These are phyloP conservation scores for Phylloscopus collybita DNA, from an alignment of 2,797 vertebrate species.

Conservation along the genomic window DNA sequence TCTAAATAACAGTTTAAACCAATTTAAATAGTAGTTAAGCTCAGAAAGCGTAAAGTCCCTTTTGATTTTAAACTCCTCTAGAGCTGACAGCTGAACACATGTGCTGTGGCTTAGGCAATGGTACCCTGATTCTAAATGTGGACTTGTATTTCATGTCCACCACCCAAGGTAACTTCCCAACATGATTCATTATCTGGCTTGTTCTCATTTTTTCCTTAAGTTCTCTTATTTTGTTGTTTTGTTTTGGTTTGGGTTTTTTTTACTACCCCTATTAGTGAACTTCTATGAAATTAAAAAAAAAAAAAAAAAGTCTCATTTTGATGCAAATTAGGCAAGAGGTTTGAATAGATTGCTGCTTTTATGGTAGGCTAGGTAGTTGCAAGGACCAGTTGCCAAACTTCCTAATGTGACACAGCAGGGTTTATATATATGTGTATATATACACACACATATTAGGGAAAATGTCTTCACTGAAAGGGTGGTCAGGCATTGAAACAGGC, in stretches of 20 bases:
- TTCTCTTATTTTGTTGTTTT: background rate
- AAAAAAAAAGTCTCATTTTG: background rate
- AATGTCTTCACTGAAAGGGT: background rate
- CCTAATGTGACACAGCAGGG: background rate
- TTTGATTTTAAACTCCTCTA: background rate
- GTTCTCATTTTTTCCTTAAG: background rate
- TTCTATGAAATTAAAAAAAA: background rate
- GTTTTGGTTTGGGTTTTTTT: no score
- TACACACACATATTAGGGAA: background rate
- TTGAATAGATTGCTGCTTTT: background rate
- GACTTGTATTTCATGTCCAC: background rate
- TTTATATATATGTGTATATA: background rate
- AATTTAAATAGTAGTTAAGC: background rate
- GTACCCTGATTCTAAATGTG: background rate
- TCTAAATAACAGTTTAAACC: background rate
- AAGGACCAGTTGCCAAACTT: background rate
- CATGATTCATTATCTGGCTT: background rate
- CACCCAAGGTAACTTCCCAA: background rate
- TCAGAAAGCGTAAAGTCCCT: background rate
- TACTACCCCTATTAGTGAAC: background rate
- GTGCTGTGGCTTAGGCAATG: accelerated
- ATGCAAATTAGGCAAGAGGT: background rate
- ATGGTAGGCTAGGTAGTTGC: background rate
- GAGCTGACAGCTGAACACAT: background rate
- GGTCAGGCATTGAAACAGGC: background rate